phyloP scores from a whole-genome alignment of 2,797 vertebrate species.

The Manis pentadactyla region DNA sequence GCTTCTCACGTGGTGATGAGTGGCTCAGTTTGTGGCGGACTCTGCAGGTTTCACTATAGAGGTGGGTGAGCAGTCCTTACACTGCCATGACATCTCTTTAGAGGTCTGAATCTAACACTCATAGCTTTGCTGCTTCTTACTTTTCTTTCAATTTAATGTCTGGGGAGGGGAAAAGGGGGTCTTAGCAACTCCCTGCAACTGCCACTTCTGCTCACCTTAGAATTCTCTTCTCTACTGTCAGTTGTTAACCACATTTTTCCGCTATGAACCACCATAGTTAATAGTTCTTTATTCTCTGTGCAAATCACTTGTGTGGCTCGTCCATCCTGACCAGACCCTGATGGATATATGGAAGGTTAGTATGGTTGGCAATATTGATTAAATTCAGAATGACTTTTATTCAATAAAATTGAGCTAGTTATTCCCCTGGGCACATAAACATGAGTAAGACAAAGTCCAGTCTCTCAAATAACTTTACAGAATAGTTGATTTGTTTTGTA shows the following conservation, averaged over 20 bases:
- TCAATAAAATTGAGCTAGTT: neutral
- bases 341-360: neutral
- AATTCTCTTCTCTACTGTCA: neutral
- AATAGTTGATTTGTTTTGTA: neutral
- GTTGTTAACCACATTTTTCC: neutral
- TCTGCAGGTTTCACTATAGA: neutral
- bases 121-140: neutral
- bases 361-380: neutral
- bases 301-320: neutral
- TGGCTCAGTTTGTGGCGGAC: neutral
- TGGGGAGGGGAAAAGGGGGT: too few species aligned
- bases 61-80: neutral
- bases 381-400: neutral
- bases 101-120: neutral
- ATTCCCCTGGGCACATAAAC: neutral
- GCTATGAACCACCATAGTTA: neutral
- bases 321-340: neutral
- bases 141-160: neutral
- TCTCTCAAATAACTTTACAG: neutral
- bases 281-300: neutral
- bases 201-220: neutral
- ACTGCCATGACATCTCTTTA: neutral
- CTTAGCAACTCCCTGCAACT: neutral
- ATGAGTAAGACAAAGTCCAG: neutral
- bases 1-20: neutral